Base-by-base conservation (phyloP, 2,888 invertebrate species). In the Glyphotaelius pellucidus region DNA sequence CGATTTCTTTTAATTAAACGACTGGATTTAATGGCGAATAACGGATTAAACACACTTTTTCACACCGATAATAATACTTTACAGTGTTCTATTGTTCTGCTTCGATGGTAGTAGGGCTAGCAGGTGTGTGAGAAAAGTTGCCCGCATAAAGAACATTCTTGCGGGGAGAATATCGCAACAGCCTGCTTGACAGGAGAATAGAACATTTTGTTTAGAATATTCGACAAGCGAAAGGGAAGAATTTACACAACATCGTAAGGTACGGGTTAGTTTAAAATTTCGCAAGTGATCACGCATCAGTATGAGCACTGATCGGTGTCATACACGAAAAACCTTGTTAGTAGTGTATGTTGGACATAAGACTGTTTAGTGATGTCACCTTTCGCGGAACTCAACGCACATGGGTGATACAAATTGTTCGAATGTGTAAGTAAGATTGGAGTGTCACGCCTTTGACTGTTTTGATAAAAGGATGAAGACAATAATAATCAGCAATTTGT, bases 1-100 rank as follows among this genome's bases (percentile, higher is more conserved):
- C n/a, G 35, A 84, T 32, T 35, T 38, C 38, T 84, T 67, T 67
- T 67, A 67, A 67, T 67, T 67, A 7, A 19, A n/a, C 84, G 11
- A 19, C 38, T 35, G 12, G 38, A 25, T 83, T 83, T 25, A 38
- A 84, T 83, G 19, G 35, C 5, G 38, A 25, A 35, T 19, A 38
- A 35, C 83, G 83, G 83, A 83, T 83, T 83, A 32, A 83, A 31
- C 35, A 30, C 25, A 83, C 80, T 83, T 83, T 52, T 83, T 83
- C 83, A 83, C 83, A 32, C 19, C 19, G 52, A 35, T 19, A 25
- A 84, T 38, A 25, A 32, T 81, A 35, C 38, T 19, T 35, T 38
- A 84, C 84, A 84, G 35, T 84, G 84, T 25, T 19, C 35, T 35
- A 84, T 84, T 84, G 35, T 84, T 84, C 38, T 32, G 19, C 19